Base-by-base conservation (phyloP, 2,888 invertebrate species). In the Eilema depressum region DNA sequence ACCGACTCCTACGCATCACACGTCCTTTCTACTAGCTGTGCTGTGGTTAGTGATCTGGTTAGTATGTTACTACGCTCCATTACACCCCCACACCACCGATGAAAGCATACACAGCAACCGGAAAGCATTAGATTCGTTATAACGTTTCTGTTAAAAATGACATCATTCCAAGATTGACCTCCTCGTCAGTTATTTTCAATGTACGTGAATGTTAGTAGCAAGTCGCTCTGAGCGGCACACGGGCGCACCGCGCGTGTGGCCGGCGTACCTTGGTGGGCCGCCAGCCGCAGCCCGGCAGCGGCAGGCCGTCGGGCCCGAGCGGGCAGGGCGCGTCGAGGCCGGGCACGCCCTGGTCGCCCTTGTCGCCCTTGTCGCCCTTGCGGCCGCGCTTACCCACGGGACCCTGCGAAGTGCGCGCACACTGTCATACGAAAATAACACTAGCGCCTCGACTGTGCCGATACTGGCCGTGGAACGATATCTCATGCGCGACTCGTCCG, bases 281-380 rank as follows among this genome's bases (percentile, higher is more conserved):
- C 98, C 98, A 99, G 85, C 98, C 99, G 93, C 99, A 99, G 85
- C 99, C 99, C 68, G 99, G 98, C 86, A 99, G 95, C 76, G 99
- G 99, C 87, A 99, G 96, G 75, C 99, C 99, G 93, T 99, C 99
- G 66, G 98, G 97, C 71, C 99, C 99, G 72, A 99, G 96, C 79
- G 99, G 99, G 96, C 99, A 99, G n/a, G 99, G 99, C 62, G 99
- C 99, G 95, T 99, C 99, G 85, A 99, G 96, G 56, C 99, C 99
- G 53, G 99, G 99, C 81, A 99, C 99, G 82, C 99, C 99, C 96
- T 98, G 98, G 87, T 99, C 99, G 71, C 99, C 99, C 94, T 98
- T 98, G 87, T 98, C 97, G 59, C 99, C 99, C 87, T 97, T 97
- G 92, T 98, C 98, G 47, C 99, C 99, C 94, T 98, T 98, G 83